These are phyloP conservation scores for Drosophila nigrodunni DNA, from an alignment of 1,140 invertebrate genomes.

Conservation along the genomic window DNA sequence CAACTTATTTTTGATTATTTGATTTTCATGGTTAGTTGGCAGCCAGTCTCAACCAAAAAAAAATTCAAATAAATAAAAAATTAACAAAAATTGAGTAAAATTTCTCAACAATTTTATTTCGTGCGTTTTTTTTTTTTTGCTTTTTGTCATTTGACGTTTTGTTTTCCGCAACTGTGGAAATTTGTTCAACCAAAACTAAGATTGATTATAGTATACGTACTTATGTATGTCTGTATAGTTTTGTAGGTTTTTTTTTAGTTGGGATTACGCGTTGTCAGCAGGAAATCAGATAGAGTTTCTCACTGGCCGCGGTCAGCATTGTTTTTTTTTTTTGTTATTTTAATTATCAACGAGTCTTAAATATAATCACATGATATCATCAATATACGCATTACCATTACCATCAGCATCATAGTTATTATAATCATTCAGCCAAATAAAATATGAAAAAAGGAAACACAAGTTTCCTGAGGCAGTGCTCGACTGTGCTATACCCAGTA, in stretches of 20 bases:
- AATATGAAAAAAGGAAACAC: background rate
- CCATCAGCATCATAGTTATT: background rate
- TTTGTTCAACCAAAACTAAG: constrained; percentile 5
- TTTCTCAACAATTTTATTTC: constrained; percentile 10
- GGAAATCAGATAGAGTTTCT: constrained; percentile 1
- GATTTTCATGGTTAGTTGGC: constrained; percentile 55
- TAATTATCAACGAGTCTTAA: constrained; percentile 19
- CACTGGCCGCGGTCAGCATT: background rate
- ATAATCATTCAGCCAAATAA: constrained; percentile 2
- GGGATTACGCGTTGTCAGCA: constrained; percentile 12
- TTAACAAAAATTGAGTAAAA: background rate
- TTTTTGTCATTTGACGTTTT: constrained; percentile 1
- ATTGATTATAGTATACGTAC: constrained; percentile 16
- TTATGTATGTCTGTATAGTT: too few relatives aligned
- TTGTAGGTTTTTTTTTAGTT: background rate
- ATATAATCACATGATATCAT: constrained; percentile 39
- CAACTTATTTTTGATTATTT: constrained; percentile 53
- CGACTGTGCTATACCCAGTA: too few relatives aligned
- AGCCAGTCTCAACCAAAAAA: background rate
- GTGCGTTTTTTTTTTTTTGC: background rate
- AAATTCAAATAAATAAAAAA: background rate
- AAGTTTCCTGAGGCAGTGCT: too few relatives aligned
- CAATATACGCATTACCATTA: constrained; percentile 13
- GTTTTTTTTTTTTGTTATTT: background rate
- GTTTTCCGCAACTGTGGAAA: constrained; percentile 36